Evolutionary conservation across 2,888 invertebrate genomes (phyloP).

Genomic region (Sipunculus nudus): DNA sequence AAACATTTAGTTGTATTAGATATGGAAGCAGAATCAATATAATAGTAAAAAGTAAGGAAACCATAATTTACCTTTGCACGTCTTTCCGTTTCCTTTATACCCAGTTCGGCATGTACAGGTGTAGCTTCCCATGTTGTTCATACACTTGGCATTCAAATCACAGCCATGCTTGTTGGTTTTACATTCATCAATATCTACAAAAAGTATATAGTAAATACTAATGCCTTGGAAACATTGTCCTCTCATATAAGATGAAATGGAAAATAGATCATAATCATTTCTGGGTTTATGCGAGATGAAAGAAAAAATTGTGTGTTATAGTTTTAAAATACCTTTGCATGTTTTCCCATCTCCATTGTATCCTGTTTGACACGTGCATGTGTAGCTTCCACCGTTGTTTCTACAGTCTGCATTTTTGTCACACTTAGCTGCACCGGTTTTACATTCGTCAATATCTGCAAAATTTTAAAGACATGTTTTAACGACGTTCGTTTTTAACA

Average conservation of each 20-base stretch:
- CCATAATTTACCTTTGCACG: background rate
- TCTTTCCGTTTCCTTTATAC: constrained; percentile 12
- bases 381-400: constrained; percentile 21
- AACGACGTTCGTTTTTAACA: too few species aligned
- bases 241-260: too few species aligned
- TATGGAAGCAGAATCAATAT: too few species aligned
- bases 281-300: too few species aligned
- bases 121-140: constrained; percentile 17
- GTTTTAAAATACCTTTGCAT: too few species aligned
- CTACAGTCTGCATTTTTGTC: constrained; percentile 63
- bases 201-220: too few species aligned
- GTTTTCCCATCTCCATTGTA: constrained; percentile 4
- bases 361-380: constrained; percentile 21
- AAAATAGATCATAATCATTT: too few species aligned
- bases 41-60: too few species aligned
- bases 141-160: constrained; percentile 14
- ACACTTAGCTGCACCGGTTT: constrained; percentile 77
- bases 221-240: too few species aligned
- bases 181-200: constrained; percentile 15
- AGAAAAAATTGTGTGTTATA: too few species aligned
- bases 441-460: constrained; percentile 38
- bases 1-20: too few species aligned
- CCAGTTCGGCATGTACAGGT: constrained; percentile 21
- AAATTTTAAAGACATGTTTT: too few species aligned
- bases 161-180: background rate